These are phyloP conservation scores for Nowickia ferox DNA, from an alignment of 2,888 invertebrate species.

Conservation along the genomic window DNA sequence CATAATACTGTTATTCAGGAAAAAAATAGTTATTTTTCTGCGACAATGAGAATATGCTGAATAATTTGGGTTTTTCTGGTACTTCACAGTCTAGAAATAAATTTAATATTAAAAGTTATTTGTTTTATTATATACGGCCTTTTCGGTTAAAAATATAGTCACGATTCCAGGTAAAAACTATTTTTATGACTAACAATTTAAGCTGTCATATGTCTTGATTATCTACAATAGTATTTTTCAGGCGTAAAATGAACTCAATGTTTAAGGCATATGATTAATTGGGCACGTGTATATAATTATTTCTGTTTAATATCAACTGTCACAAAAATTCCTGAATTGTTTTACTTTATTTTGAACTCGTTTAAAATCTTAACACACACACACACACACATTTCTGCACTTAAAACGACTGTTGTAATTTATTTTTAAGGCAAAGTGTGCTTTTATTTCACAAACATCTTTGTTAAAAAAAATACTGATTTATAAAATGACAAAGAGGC, in stretches of 20 bases:
- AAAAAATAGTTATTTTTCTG: too few relatives aligned
- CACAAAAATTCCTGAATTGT: not conserved
- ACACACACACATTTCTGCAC: too few relatives aligned
- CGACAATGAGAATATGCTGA: too few relatives aligned
- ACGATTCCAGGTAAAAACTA: not conserved
- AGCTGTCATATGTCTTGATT: not conserved
- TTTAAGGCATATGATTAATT: too few relatives aligned
- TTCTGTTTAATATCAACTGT: not conserved
- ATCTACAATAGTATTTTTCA: not conserved
- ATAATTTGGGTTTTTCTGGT: too few relatives aligned
- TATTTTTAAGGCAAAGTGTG: not conserved
- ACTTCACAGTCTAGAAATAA: too few relatives aligned
- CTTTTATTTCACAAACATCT: not conserved
- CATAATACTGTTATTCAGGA: too few relatives aligned
- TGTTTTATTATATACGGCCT: not conserved
- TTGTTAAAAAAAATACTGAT: conserved; percentile 3
- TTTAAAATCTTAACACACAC: too few relatives aligned
- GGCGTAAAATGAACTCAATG: not conserved
- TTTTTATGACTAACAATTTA: not conserved
- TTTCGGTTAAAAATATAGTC: not conserved
- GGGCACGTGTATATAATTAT: too few relatives aligned
- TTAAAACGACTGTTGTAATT: conserved; percentile 7
- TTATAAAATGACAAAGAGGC: not conserved
- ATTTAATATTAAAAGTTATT: too few relatives aligned
- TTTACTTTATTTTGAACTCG: too few relatives aligned